Evolutionary conservation across 2,888 invertebrate species (phyloP).

Genomic region (Eristalis pertinax): DNA sequence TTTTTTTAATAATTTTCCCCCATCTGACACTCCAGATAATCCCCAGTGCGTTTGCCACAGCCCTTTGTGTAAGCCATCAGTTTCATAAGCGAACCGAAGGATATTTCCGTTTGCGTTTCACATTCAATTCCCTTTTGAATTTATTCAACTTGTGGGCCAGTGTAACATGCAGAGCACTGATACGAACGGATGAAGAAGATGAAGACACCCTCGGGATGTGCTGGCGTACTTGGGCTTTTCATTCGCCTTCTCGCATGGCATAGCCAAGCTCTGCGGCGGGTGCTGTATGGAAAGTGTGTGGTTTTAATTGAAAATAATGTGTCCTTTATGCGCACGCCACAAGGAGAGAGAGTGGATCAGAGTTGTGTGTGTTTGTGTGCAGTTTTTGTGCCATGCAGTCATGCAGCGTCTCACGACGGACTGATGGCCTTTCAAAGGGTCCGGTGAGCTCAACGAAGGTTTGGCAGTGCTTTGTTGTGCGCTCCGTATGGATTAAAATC

Average conservation of each 20-base stretch:
- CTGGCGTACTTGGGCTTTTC: slow-evolving; percentile 3
- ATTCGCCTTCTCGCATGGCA: not conserved
- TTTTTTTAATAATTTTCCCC: slow-evolving; percentile 24
- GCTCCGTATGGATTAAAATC: slow-evolving; percentile 23
- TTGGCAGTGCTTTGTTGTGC: not conserved
- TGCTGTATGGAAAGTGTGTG: slow-evolving; percentile 20
- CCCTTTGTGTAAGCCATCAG: slow-evolving; percentile 37
- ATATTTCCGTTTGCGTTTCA: slow-evolving; percentile 46
- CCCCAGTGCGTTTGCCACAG: slow-evolving; percentile 13
- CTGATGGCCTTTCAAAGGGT: slow-evolving; percentile 5
- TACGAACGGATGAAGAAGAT: slow-evolving; percentile 18
- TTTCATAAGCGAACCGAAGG: slow-evolving; percentile 11
- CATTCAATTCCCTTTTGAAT: slow-evolving; percentile 59
- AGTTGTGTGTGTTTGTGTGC: too few species aligned
- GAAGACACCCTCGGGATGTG: slow-evolving; percentile 37
- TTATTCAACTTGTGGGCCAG: slow-evolving; percentile 15
- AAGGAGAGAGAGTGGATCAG: not conserved
- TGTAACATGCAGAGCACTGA: not conserved
- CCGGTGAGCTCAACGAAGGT: not conserved
- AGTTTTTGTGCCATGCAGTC: slow-evolving; percentile 9
- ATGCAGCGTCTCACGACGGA: not conserved
- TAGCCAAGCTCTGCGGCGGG: too few species aligned
- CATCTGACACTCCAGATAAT: slow-evolving; percentile 46
- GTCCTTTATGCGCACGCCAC: slow-evolving; percentile 35
- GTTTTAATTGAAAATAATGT: slow-evolving; percentile 58